phyloP scores from a whole-genome alignment of 2,888 invertebrate species.

The Hirtodrosophila alboralis region DNA sequence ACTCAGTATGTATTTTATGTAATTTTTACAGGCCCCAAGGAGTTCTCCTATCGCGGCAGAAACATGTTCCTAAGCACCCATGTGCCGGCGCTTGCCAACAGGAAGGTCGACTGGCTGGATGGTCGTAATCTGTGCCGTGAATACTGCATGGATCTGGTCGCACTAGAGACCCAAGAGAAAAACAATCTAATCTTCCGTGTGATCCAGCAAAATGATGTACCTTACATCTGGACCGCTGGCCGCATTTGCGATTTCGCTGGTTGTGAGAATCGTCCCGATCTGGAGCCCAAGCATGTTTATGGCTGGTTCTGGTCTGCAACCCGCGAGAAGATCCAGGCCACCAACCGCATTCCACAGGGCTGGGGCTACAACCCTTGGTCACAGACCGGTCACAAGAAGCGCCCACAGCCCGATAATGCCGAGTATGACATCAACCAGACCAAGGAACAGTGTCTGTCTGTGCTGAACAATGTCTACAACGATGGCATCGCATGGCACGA shows the following conservation, averaged over 20 bases:
- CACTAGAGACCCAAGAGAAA: slow-evolving; percentile 94
- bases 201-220: slow-evolving; percentile 94
- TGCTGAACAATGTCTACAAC: slow-evolving; percentile 96
- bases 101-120: slow-evolving; percentile 95
- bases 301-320: slow-evolving; percentile 98
- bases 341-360: slow-evolving; percentile 87
- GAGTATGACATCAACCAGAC: slow-evolving; percentile 95
- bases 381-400: slow-evolving; percentile 95
- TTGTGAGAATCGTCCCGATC: slow-evolving; percentile 92
- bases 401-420: slow-evolving; percentile 94
- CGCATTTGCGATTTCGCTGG: slow-evolving; percentile 97
- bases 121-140: slow-evolving; percentile 95
- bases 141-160: slow-evolving; percentile 96
- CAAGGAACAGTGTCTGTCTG: slow-evolving; percentile 93
- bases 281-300: slow-evolving; percentile 93
- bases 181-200: slow-evolving; percentile 95
- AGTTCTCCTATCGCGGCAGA: slow-evolving; percentile 93
- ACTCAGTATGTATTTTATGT: slow-evolving; percentile 7
- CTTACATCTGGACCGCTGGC: slow-evolving; percentile 97
- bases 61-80: slow-evolving; percentile 95
- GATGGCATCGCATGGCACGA: slow-evolving; percentile 98
- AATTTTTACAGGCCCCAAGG: slow-evolving; percentile 90
- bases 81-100: slow-evolving; percentile 90
- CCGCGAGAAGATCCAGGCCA: slow-evolving; percentile 93
- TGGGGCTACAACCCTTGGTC: slow-evolving; percentile 94